phyloP scores from a whole-genome alignment of 2,888 invertebrate species.

The Pterobdella sp. region DNA sequence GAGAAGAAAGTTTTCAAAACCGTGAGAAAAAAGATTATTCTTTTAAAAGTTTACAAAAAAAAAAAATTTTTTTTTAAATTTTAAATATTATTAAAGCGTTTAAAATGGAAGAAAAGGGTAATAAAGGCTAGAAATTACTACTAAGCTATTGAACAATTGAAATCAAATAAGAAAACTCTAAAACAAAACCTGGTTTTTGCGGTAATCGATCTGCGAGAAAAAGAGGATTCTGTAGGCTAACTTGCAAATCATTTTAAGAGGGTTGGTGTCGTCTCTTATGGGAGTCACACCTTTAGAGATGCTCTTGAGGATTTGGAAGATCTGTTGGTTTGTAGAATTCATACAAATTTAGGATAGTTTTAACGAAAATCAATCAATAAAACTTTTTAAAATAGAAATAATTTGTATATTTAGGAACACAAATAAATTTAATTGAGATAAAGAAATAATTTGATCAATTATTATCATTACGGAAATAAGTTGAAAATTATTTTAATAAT shows the following conservation, averaged over 20 bases:
- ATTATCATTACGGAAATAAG: no score
- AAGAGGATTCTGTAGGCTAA: constrained; percentile 88
- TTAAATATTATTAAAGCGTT: background rate
- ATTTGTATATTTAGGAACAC: no score
- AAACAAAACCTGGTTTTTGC: constrained; percentile 78
- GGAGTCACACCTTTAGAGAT: constrained; percentile 62
- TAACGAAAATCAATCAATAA: no score
- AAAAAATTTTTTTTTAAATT: background rate
- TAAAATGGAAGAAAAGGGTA: background rate
- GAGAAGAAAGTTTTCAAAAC: constrained; percentile 5
- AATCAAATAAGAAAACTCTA: background rate
- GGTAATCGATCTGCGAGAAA: constrained; percentile 89
- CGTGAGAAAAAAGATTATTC: background rate
- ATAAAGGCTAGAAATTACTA: background rate
- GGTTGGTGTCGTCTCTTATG: constrained; percentile 79
- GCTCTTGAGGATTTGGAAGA: constrained; percentile 54
- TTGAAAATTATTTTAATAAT: no score
- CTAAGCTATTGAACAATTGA: background rate
- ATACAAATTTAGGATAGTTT: no score
- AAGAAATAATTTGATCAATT: no score
- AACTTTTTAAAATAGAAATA: no score
- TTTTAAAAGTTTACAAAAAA: background rate
- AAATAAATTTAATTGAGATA: no score
- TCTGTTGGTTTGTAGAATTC: constrained; percentile 40
- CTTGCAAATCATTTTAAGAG: constrained; percentile 90